phyloP scores from a whole-genome alignment of 2,797 vertebrate genomes.

The Sphaeramia orbicularis region DNA sequence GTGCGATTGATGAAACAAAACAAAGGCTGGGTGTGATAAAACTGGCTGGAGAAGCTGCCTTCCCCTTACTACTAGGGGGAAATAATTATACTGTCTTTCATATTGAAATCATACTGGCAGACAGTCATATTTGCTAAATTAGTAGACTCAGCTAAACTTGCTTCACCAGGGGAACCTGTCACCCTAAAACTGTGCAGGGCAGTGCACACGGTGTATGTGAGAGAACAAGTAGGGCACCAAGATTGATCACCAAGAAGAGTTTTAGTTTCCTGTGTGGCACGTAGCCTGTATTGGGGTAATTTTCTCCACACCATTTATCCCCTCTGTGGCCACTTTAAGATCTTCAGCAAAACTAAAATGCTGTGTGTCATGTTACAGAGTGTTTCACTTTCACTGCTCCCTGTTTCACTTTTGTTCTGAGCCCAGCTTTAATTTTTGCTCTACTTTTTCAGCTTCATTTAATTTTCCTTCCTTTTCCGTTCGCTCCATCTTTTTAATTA shows the following conservation, averaged over 20 bases:
- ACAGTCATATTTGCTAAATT: conserved; percentile 64
- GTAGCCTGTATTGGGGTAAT: conserved; percentile 20
- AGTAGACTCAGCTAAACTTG: conserved; percentile 45
- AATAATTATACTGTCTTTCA: conserved; percentile 58
- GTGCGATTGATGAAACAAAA: conserved; percentile 69
- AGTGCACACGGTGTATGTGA: conserved; percentile 20
- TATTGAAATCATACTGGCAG: conserved; percentile 51
- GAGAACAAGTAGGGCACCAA: conserved; percentile 61
- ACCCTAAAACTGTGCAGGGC: conserved; percentile 35
- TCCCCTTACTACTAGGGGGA: conserved; percentile 35
- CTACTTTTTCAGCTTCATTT: conserved; percentile 67
- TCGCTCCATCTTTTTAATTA: conserved; percentile 69
- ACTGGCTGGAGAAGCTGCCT: conserved; percentile 58
- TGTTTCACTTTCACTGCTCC: conserved; percentile 37
- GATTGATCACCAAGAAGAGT: conserved; percentile 62
- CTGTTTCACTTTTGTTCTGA: conserved; percentile 48
- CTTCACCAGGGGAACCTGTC: conserved; percentile 57
- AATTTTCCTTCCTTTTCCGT: conserved; percentile 57
- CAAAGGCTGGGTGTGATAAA: conserved; percentile 64
- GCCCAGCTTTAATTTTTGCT: conserved; percentile 55
- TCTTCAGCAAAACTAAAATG: conserved; percentile 24
- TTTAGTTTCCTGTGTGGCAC: conserved; percentile 59
- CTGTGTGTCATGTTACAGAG: conserved; percentile 16
- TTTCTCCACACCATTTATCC: conserved; percentile 40
- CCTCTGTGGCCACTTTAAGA: conserved; percentile 45